Conservation (phyloP, 2,113 vertebrate species). For the Odocoileus virginianus region DNA sequence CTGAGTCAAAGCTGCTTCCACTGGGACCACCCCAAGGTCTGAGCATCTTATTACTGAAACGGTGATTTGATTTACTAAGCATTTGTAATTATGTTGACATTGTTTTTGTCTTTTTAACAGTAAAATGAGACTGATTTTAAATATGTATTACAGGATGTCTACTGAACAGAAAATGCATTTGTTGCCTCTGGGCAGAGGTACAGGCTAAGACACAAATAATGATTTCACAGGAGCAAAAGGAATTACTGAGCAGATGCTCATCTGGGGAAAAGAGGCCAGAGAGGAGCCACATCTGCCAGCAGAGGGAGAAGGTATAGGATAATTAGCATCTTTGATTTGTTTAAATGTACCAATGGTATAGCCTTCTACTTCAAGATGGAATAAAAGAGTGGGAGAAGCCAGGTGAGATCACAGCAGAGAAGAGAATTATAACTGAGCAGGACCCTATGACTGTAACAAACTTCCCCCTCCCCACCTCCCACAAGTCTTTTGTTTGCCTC, state of each 20-base stretch:
- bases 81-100: slow-evolving; percentile 51
- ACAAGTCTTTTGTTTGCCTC: neutral
- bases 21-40: neutral
- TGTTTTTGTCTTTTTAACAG: slow-evolving; percentile 38
- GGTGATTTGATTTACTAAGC: slow-evolving; percentile 22
- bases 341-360: neutral
- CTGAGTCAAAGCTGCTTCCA: neutral
- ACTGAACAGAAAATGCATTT: neutral
- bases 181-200: slow-evolving; percentile 47
- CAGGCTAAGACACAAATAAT: slow-evolving; percentile 27
- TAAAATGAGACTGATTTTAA: slow-evolving; percentile 43
- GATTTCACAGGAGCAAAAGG: neutral
- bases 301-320: neutral
- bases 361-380: neutral
- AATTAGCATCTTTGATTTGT: neutral
- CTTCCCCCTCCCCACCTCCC: neutral
- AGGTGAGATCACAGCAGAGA: neutral
- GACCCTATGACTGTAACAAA: neutral
- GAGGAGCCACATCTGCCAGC: neutral
- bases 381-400: neutral
- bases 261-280: neutral
- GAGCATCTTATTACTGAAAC: neutral
- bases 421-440: neutral
- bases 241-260: neutral
- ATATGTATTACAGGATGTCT: slow-evolving; percentile 38